phyloP scores from a whole-genome alignment of 1,140 invertebrate species.

The Heliconius hermathena region DNA sequence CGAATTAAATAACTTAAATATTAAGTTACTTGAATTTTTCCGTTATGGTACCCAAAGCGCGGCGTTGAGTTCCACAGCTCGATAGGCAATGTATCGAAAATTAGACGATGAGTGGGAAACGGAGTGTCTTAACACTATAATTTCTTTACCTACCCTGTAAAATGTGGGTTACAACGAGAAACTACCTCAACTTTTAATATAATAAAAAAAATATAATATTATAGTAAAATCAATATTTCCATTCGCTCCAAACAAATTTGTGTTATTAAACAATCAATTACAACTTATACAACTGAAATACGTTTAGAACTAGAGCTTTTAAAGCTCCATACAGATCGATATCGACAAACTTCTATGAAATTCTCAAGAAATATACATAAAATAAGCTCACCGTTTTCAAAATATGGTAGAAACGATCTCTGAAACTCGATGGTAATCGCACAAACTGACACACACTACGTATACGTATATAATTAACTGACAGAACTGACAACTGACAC shows the following conservation, averaged over 20 bases:
- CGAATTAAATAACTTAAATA: not conserved
- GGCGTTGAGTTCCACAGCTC: no score
- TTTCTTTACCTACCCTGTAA: not conserved
- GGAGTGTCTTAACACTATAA: not conserved
- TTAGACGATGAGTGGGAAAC: not conserved
- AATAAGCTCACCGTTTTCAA: conserved; percentile 37
- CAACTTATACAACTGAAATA: not conserved
- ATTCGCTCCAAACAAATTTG: not conserved
- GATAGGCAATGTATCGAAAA: no score
- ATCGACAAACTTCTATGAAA: not conserved
- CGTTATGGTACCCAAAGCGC: no score
- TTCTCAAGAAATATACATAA: not conserved
- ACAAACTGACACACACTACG: conserved; percentile 34
- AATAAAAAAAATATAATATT: not conserved
- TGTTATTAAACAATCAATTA: conserved; percentile 9
- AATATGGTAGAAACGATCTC: conserved; percentile 27
- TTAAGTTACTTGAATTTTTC: no score
- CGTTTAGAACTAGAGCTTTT: conserved; percentile 3
- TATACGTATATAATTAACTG: conserved; percentile 10
- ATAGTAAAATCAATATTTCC: not conserved
- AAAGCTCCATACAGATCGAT: conserved; percentile 4
- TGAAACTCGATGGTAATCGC: conserved; percentile 30
- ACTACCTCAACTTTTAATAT: no score
- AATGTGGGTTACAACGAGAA: not conserved
- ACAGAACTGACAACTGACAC: not conserved